phyloP scores from a whole-genome alignment of 2,888 invertebrate genomes.

The Pristionchus exspectatus region DNA sequence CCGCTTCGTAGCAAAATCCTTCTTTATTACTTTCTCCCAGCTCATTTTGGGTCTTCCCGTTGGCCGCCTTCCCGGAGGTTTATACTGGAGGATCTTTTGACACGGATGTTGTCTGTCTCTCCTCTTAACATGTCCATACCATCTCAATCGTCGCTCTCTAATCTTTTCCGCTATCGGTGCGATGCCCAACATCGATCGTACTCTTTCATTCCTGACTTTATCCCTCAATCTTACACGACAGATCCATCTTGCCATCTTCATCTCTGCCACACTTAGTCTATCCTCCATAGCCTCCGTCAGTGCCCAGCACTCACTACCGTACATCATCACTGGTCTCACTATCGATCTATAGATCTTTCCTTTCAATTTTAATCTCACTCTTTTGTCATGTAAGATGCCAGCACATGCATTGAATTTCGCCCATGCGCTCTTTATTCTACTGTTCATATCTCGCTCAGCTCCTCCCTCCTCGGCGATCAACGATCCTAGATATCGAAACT shows the following conservation, averaged over 20 bases:
- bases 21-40: too few species aligned
- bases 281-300: neutral
- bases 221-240: neutral
- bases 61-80: too few species aligned
- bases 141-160: neutral
- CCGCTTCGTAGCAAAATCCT: neutral
- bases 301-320: slow-evolving; percentile 23
- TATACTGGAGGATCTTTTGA: neutral
- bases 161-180: slow-evolving; percentile 10
- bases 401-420: slow-evolving; percentile 25
- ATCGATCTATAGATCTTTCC: slow-evolving; percentile 9
- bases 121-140: slow-evolving; percentile 18
- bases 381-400: neutral
- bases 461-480: neutral
- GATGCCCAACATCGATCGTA: neutral
- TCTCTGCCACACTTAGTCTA: neutral
- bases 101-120: neutral
- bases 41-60: too few species aligned
- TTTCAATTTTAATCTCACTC: slow-evolving; percentile 8
- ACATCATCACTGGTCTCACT: slow-evolving; percentile 1
- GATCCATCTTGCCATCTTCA: slow-evolving; percentile 37
- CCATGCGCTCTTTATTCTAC: slow-evolving; percentile 31
- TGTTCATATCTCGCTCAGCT: slow-evolving; percentile 11
- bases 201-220: neutral
- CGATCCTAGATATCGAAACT: slow-evolving; percentile 29